Base-by-base conservation (phyloP, 2,888 invertebrate species). In the Drosophila borealis region DNA sequence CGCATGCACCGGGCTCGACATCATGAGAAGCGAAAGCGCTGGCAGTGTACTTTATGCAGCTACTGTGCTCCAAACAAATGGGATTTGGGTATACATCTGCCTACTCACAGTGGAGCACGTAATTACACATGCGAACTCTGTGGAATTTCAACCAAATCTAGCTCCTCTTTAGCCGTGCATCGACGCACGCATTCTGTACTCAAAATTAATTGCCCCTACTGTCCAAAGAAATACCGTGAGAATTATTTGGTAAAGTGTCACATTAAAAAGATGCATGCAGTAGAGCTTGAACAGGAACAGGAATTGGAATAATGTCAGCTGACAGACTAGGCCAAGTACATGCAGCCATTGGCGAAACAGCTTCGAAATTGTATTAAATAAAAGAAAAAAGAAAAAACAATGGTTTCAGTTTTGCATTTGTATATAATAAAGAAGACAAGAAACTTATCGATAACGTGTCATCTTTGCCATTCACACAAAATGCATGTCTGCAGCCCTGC, bases 41-140 rank as follows among this genome's bases (percentile, higher is more conserved):
- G 70, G 68, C 53, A 67, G 29, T 81, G 80, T 25, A 46, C 19
- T 3, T 33, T 36, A 1, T 80, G 80, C 54, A 68, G 36, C n/a
- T 82, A 80, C 44, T 62, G 62, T 42, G 63, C 80, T 1, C 50
- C 77, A 0, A 65, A 37, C 13, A 81, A 77, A 25, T 80, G 80
- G 59, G 80, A 80, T 11, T 71, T 63, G n/a, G 48, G 46, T 0
- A 42, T 33, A 6, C 80, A 80, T 44, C 6, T 69, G 14, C 37
- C 34, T 1, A 50, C 55, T 6, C 80, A 81, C 21, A 61, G 48
- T 9, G 74, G 71, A 0, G 57, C 59, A 11, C 60, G 82, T 0
- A 74, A 76, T 19, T 82, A 50, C 39, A 63, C 49, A n/a, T 80
- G 80, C 21, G 82, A 80, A 33, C 1, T 62, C 6, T 82, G 82